Evolutionary conservation across 1,140 invertebrate species (phyloP), one percentile per base, ranked within the genome.

Genomic region (Ips nitidus): DNA sequence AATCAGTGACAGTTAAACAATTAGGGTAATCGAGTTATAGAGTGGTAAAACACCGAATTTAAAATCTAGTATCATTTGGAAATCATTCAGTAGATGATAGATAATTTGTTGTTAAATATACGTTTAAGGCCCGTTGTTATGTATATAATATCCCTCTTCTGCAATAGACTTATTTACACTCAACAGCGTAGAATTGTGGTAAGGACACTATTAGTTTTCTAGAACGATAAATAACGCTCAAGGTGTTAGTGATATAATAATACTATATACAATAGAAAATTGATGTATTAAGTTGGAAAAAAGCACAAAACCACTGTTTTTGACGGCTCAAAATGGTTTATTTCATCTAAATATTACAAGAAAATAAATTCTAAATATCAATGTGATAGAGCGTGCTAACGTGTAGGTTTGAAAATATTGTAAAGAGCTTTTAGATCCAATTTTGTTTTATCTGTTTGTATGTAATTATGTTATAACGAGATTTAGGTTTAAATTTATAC

Each of bases 331-430:
- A 22, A 22, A 22, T 22, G 22, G 22, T 22, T 22, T 22, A 22
- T 22, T 22, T 22, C 22, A 22, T 22, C 22, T 22, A 22, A 22
- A 22, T 22, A 22, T 22, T 22, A 22, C 22, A 22, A 22, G 22
- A 22, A 22, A 22, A 22, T 22, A 59, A 67, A 70, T 70, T 70
- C 69, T 70, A 70, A 70, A 70, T 59, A 52, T 59, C 45, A 70
- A 65, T 72, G 71, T 72, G 65, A 72, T 72, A 72, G 62, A 72
- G 41, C 61, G 56, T 69, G 56, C 41, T 72, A 72, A 69, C 38
- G 60, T 47, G 66, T 55, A 52, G 39, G 43, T 2, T 52, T 57
- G 47, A 52, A 63, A 64, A 42, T 52, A 61, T 50, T 69, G 52
- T 66, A 66, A 57, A 65, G 40, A 43, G 45, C 65, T 53, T 42